Base-by-base conservation (phyloP, 2,888 invertebrate genomes). In the Balanococcus diminutus region DNA sequence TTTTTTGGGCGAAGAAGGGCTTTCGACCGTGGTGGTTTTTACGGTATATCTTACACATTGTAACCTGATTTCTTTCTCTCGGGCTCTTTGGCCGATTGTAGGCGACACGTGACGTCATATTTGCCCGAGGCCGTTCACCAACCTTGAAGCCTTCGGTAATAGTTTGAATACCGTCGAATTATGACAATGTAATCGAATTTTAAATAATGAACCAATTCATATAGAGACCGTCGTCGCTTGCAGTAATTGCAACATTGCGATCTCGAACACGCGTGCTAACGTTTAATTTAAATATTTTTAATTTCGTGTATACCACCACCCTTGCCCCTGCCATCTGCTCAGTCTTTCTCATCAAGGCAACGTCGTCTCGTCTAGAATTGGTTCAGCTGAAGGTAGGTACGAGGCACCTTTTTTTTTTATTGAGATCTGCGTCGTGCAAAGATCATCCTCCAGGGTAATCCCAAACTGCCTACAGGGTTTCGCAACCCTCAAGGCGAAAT, bases 121-220 rank as follows among this genome's bases (percentile, higher is more conserved):
- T 67, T 31, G 75, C 75, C 75, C 36, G 75, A 79, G 75, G 75
- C 75, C 75, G 75, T 79, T 79, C 75, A 36, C 31, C 75, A 36
- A 79, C 75, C 75, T 79, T 79, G 75, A 36, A 79, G 75, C 36
- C 75, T 36, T 9, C 75, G 19, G 75, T 79, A 32, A 79, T 32
- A 79, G 32, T 79, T 79, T 79, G 75, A 79, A 79, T 79, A 79
- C 32, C 36, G 75, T 79, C 36, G 75, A 79, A 79, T 79, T 79
- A 79, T 79, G 75, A 79, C 75, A 79, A 79, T 79, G 75, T 36
- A 79, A 79, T 79, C 75, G 75, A 79, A 79, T 79, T 79, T 79
- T 79, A 36, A 79, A 79, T 79, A 79, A 79, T 79, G 75, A 79
- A 79, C 75, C 36, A 79, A 79, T 79, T 79, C 75, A 79, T 67